Base-by-base conservation (phyloP, 2,113 vertebrate genomes). In the Ophthalmotilapia sp. region DNA sequence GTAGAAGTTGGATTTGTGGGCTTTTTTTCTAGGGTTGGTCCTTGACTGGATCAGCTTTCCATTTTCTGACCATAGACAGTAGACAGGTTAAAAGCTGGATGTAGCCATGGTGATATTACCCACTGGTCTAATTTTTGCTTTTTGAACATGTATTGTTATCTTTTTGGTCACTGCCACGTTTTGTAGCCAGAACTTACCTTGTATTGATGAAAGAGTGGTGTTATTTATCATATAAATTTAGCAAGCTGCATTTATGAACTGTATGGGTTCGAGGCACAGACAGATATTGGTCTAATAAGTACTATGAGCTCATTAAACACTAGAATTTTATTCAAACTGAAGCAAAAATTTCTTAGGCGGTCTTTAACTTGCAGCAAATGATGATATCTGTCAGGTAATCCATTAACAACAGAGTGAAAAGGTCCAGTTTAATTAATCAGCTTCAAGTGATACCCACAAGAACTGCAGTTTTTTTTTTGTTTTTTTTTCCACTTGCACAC, bases 401-500 rank as follows among this genome's bases (percentile, higher is more conserved):
- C 40, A 47, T 73, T 45, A 45, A 47, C 7, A 77, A 77, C 23
- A 49, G 14, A 29, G 1, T 49, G 23, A 19, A 75, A 7, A 47
- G 23, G 70, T 47, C 70, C 14, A 31, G 42, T 49, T 31, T 10
- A 12, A 75, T 5, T 38, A 65, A 21, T 38, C 33, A 21, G 6
- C 10, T 65, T 65, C 6, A 65, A 21, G 60, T n/a, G 33, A 65
- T 38, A 21, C 33, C 11, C 60, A 8, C 36, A 68, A 14, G 62
- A 40, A 49, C 26, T 77, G 15, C 15, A 77, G 42, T 13, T 77
- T 49, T 77, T 21, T 26, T 26, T 3, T 33, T 38, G 3, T 0
- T 9, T 49, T 77, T 2, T 33, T 5, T 0, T 3, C 1, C 26
- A 49, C 45, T 77, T 0, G 4, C 15, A 11, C 42, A 77, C 4